Evolutionary conservation across 2,113 vertebrate genomes (phyloP).

Genomic region (Spizaetus ornatus): DNA sequence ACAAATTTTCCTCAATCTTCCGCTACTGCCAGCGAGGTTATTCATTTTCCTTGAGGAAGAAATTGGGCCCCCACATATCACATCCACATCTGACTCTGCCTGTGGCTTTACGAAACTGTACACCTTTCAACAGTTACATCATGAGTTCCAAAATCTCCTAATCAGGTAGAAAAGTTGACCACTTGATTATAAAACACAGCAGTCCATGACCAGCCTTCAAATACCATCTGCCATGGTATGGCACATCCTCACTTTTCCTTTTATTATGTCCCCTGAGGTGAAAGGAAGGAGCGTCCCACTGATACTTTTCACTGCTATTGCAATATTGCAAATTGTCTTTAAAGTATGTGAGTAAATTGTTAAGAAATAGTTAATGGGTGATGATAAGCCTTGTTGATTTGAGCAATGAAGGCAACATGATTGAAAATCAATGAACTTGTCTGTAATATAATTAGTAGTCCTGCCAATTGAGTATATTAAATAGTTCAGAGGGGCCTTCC

Average conservation of each 20-base stretch:
- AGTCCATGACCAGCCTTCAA: background rate
- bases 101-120: background rate
- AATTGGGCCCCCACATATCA: background rate
- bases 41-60: background rate
- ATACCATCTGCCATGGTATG: accelerated
- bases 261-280: background rate
- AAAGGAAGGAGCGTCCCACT: background rate
- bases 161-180: background rate
- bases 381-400: background rate
- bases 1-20: background rate
- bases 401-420: background rate
- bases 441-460: conserved; percentile 18
- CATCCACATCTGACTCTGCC: background rate
- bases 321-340: background rate
- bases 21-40: background rate
- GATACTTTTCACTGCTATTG: background rate
- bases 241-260: background rate
- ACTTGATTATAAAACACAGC: background rate
- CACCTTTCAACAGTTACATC: background rate
- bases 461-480: conserved; percentile 15
- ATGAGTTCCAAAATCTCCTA: background rate
- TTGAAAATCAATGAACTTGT: conserved; percentile 43
- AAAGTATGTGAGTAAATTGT: background rate
- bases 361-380: background rate
- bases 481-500: conserved; percentile 5